Percentiles rank a stretch among this genome's conserved stretches.
Evolutionary conservation across 2,113 vertebrate species (phyloP).

Genomic region (Indicator indicator): DNA sequence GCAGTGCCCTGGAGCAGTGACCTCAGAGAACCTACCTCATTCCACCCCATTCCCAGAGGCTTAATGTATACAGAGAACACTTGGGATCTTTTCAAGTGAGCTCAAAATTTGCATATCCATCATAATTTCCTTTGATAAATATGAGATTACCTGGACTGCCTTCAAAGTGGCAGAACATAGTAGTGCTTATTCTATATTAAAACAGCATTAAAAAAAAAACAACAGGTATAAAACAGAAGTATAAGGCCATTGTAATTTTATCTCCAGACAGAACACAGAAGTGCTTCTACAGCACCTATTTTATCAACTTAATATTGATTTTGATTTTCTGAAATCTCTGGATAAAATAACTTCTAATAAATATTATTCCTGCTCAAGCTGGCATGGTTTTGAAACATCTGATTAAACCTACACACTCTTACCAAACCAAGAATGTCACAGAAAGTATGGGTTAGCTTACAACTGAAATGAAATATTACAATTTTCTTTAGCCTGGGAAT

Average conservation of each 20-base stretch:
- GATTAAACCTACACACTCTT: neutral
- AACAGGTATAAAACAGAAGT: neutral
- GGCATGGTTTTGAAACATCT: neutral
- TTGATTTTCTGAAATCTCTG: neutral
- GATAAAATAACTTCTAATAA: neutral
- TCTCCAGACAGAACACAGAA: neutral
- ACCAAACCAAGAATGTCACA: neutral
- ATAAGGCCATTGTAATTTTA: neutral
- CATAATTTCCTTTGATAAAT: slow-evolving; percentile 6
- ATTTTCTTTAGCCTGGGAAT: neutral
- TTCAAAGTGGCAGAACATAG: neutral
- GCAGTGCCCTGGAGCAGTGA: neutral
- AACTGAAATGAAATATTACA: neutral
- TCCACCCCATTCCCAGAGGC: neutral
- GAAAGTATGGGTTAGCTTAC: neutral
- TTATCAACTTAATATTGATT: neutral
- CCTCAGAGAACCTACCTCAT: neutral
- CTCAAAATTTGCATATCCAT: neutral
- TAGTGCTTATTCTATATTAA: neutral
- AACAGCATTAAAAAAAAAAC: neutral
- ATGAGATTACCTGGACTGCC: neutral
- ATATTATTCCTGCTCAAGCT: neutral
- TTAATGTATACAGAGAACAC: neutral
- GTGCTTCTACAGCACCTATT: neutral
- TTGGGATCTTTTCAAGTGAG: neutral